phyloP scores from a whole-genome alignment of 2,113 vertebrate genomes.

The Micronisus gabar region DNA sequence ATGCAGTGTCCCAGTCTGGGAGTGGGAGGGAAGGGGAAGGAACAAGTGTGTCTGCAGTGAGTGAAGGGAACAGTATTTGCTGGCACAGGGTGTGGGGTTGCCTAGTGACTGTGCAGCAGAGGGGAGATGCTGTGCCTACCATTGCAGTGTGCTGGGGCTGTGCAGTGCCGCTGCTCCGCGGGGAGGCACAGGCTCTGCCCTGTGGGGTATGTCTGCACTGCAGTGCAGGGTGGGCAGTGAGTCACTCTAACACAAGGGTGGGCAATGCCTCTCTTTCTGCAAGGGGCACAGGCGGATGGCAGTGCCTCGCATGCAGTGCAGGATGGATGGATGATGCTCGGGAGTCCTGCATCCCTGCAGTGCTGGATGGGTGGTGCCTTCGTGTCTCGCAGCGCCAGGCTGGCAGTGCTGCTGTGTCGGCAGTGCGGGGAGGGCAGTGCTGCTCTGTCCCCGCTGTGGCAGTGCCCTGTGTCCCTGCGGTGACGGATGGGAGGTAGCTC shows the following conservation, averaged over 20 bases:
- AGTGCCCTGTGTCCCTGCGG: background rate
- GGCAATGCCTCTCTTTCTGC: background rate
- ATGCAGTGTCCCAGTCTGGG: background rate
- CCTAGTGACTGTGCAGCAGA: constrained; percentile 42
- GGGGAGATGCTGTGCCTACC: constrained; percentile 17
- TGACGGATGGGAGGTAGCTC: background rate
- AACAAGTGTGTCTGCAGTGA: background rate
- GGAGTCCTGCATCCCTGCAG: background rate
- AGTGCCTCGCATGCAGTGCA: background rate
- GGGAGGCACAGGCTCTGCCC: background rate
- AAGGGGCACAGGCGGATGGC: background rate
- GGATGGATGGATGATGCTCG: background rate
- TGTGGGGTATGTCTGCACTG: fast-evolving
- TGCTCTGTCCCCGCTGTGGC: background rate
- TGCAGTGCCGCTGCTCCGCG: background rate
- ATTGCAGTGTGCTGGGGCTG: background rate
- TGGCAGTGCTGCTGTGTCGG: background rate
- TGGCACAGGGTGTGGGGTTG: constrained; percentile 37
- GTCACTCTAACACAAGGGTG: background rate
- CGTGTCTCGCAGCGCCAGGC: fast-evolving
- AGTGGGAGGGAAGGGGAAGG: constrained; percentile 1
- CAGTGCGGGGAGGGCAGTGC: background rate
- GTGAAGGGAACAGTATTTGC: background rate
- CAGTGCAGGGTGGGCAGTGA: background rate
- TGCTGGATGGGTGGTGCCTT: background rate